These are phyloP conservation scores for Dendrocincla tyrannina DNA, from an alignment of 2,797 vertebrate species.

Conservation along the genomic window DNA sequence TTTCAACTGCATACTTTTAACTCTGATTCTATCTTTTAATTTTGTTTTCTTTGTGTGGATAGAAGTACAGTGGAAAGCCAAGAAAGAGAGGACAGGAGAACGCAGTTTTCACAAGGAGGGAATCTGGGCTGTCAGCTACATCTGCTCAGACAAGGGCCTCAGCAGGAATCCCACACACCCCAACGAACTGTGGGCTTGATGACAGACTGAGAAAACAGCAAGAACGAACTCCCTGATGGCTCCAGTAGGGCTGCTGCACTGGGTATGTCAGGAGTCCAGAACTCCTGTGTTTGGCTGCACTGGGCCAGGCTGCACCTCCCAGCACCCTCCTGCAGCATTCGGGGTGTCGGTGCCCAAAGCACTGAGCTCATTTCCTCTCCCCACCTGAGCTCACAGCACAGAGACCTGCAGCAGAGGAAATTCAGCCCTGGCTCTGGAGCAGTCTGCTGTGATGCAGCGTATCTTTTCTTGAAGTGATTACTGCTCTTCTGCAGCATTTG, in stretches of 20 bases:
- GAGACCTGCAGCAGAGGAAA: neutral
- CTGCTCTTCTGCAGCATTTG: neutral
- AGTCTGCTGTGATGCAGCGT: neutral
- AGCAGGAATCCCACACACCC: neutral
- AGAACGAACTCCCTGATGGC: neutral
- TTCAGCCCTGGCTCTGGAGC: neutral
- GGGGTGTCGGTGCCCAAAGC: neutral
- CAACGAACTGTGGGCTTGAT: neutral
- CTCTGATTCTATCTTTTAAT: neutral
- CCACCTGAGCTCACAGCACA: neutral
- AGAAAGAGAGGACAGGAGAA: neutral
- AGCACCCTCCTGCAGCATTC: neutral
- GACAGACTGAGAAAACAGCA: neutral
- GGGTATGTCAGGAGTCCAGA: neutral
- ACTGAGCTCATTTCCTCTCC: neutral
- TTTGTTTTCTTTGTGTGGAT: neutral
- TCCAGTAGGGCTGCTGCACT: neutral
- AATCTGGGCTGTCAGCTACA: neutral
- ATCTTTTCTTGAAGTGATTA: neutral
- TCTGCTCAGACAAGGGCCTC: neutral
- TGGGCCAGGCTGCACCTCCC: neutral
- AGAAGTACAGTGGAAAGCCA: neutral
- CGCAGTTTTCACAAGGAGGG: neutral
- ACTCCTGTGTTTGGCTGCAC: accelerated
- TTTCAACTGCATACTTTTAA: neutral